Evolutionary conservation across 2,888 invertebrate species (phyloP).

Genomic region (Lottia scabra): DNA sequence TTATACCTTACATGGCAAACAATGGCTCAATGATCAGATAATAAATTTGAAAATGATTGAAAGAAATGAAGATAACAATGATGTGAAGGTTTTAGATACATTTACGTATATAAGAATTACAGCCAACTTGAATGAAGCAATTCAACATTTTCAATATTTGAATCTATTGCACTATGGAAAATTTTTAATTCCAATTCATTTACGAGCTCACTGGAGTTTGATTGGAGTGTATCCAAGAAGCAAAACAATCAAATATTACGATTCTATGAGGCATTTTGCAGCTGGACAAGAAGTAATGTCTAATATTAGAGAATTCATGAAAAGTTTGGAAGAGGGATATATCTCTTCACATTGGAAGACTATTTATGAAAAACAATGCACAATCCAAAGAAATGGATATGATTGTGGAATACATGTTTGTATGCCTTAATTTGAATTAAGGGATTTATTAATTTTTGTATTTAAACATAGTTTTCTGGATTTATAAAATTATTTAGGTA

Average conservation of each 20-base stretch:
- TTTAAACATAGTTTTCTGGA: too few species aligned
- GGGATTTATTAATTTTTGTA: too few species aligned
- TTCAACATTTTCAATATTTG: not conserved
- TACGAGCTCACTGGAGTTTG: not conserved
- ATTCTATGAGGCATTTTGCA: not conserved
- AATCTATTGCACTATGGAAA: not conserved
- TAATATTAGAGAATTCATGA: not conserved
- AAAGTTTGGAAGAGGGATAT: too few species aligned
- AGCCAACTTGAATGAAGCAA: not conserved
- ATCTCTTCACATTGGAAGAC: too few species aligned
- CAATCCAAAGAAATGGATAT: too few species aligned
- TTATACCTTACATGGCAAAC: not conserved
- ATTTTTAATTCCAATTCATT: not conserved
- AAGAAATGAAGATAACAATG: not conserved
- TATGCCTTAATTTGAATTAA: too few species aligned
- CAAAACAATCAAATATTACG: too few species aligned
- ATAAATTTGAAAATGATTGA: not conserved
- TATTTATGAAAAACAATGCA: too few species aligned
- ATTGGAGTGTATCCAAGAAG: not conserved
- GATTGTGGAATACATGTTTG: too few species aligned
- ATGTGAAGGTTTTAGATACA: not conserved
- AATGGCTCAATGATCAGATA: not conserved
- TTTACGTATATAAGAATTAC: not conserved
- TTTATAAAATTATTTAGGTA: too few species aligned
- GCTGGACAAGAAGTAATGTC: not conserved